Conservation (phyloP, 2,113 vertebrate genomes). For the Malurus elegans region DNA sequence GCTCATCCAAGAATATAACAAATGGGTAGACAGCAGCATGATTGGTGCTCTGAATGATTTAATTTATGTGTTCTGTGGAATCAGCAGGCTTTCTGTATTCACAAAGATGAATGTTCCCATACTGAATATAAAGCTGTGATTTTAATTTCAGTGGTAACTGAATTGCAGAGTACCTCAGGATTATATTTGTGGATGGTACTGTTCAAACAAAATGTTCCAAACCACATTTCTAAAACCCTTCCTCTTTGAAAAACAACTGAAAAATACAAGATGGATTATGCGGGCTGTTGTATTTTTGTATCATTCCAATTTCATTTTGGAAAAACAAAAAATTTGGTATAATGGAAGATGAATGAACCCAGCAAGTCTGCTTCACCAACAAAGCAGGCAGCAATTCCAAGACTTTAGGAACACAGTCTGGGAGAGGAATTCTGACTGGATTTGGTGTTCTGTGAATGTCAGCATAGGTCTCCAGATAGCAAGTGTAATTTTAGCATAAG, state of each 20-base stretch:
- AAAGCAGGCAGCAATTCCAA: slow-evolving; percentile 1
- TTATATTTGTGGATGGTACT: background rate
- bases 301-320: background rate
- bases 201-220: background rate
- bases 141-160: slow-evolving; percentile 13
- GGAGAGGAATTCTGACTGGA: background rate
- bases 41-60: background rate
- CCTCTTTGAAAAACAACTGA: background rate
- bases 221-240: background rate
- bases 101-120: background rate
- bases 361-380: slow-evolving; percentile 10
- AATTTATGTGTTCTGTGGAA: background rate
- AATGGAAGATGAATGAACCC: slow-evolving; percentile 1
- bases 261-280: slow-evolving; percentile 15
- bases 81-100: background rate
- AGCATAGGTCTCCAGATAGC: background rate
- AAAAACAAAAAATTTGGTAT: slow-evolving; percentile 7
- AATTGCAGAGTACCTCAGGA: background rate
- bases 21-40: background rate
- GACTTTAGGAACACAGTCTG: background rate
- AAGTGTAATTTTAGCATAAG: background rate
- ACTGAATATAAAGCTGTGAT: background rate
- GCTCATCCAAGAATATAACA: background rate
- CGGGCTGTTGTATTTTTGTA: background rate
- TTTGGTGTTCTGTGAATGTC: background rate